Evolutionary conservation across 2,797 vertebrate genomes (phyloP).

Genomic region (Emydoidea blandingii): DNA sequence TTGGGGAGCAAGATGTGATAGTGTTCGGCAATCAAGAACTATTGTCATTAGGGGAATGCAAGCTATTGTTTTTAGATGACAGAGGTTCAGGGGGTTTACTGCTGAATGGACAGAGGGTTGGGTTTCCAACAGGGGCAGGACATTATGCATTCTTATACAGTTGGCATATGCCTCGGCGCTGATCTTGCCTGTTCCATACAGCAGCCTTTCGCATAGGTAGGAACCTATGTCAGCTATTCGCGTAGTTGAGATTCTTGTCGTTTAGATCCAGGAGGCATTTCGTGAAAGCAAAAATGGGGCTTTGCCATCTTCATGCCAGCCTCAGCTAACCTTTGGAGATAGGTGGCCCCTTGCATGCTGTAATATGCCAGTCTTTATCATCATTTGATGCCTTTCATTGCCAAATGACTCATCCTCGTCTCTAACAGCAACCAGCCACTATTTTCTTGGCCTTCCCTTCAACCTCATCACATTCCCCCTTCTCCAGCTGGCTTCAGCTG

Average conservation of each 20-base stretch:
- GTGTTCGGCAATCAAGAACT: not conserved
- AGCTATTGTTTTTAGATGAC: not conserved
- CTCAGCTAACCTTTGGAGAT: not conserved
- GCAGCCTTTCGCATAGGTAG: constrained; percentile 24
- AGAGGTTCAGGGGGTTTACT: not conserved
- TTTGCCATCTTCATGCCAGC: not conserved
- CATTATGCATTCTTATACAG: not conserved
- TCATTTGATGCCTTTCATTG: not conserved
- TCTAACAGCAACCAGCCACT: not conserved
- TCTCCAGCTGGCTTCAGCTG: not conserved
- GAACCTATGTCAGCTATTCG: not conserved
- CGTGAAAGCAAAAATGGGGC: not conserved
- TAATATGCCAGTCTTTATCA: not conserved
- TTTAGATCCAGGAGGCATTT: not conserved
- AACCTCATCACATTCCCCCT: not conserved
- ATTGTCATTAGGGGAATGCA: not conserved
- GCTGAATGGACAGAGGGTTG: not conserved
- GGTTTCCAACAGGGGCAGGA: not conserved
- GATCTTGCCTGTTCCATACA: not conserved
- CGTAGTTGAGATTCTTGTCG: not conserved
- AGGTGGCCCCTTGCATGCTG: not conserved
- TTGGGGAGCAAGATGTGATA: not conserved
- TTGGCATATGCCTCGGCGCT: not conserved
- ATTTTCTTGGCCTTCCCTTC: not conserved
- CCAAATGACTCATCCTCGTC: not conserved